Evolutionary conservation across 2,113 vertebrate species (phyloP), one percentile per base, ranked within the genome.

Genomic region (Barbus barbus): DNA sequence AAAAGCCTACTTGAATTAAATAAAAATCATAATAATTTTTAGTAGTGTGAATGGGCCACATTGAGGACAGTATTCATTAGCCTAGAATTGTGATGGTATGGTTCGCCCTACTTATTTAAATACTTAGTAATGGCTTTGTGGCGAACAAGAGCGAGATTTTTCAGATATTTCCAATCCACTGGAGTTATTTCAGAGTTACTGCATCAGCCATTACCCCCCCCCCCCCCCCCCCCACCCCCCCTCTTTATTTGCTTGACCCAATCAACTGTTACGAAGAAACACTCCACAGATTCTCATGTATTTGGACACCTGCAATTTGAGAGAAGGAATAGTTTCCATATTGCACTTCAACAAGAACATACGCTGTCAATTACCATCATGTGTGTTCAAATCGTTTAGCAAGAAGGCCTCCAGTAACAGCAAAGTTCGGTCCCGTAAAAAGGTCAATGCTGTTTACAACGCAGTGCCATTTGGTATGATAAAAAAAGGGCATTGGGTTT

Each of bases 261-360:
- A 63, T 63, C 38, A 28, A 44, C 5, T 69, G 46, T 31, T 58
- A 44, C 74, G 78, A 58, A 46, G 63, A 4, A 4, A 78, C 53
- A 48, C 61, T 63, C 38, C 60, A 78, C 33, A 81, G 26, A 60
- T 69, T 36, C 46, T 41, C 20, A 38, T 63, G 33, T 79, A 63
- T 79, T 78, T 78, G 38, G 58, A 75, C 63, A 83, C 65, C 77
- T 84, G 71, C 9, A 11, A 51, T 87, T 82, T 73, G 79, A 31
- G 67, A 8, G 38, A 36, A 53, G 14, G 41, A 67, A 67, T 67
- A 63, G 78, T 80, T 86, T 86, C 56, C 36, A 46, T 83, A 24
- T 56, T 77, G 72, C n/a, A 74, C 33, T 67, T 51, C 24, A 78
- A 33, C 56, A 65, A 36, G 28, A 77, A 78, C 74, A 84, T 65